Evolutionary conservation across 2,888 invertebrate species (phyloP).

Genomic region (Uloborus plumipes): DNA sequence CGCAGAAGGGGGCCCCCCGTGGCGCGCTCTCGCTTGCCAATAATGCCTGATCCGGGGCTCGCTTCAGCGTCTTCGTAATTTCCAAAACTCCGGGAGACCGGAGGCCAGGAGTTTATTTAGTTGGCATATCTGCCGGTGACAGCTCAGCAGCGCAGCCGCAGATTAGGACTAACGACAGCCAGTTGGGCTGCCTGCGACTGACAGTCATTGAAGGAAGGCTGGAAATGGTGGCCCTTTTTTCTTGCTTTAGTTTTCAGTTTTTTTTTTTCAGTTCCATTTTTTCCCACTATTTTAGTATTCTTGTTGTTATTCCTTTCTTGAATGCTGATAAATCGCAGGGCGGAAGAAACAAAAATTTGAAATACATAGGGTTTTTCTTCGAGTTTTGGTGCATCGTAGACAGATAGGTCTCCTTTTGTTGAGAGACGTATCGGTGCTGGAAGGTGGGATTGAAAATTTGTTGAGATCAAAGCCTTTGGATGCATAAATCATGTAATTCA

Average conservation of each 20-base stretch:
- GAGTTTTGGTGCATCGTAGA: too few species aligned
- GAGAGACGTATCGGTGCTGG: too few species aligned
- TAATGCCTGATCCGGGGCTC: constrained; percentile 59
- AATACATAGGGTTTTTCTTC: neutral
- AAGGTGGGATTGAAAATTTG: too few species aligned
- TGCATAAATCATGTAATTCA: too few species aligned
- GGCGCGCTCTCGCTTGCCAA: constrained; percentile 55
- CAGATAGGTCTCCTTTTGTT: too few species aligned
- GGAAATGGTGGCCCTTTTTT: constrained; percentile 29
- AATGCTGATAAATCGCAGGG: constrained; percentile 5
- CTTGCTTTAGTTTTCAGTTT: neutral
- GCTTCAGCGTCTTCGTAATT: constrained; percentile 58
- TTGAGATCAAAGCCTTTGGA: too few species aligned
- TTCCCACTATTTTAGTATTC: neutral
- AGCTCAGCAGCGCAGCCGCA: constrained; percentile 48
- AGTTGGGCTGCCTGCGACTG: constrained; percentile 49
- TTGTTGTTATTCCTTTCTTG: constrained; percentile 10
- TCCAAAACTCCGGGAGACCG: constrained; percentile 55
- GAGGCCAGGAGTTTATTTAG: constrained; percentile 53
- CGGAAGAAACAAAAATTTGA: constrained; percentile 8
- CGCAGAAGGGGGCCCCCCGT: constrained; percentile 38
- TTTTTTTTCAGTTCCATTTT: neutral
- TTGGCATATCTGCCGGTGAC: constrained; percentile 41
- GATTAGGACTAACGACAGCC: constrained; percentile 41
- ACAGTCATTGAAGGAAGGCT: constrained; percentile 56